Percentiles rank a stretch among this genome's conserved stretches.
Evolutionary conservation across 2,888 invertebrate species (phyloP).

Genomic region (Gerris lacustris): DNA sequence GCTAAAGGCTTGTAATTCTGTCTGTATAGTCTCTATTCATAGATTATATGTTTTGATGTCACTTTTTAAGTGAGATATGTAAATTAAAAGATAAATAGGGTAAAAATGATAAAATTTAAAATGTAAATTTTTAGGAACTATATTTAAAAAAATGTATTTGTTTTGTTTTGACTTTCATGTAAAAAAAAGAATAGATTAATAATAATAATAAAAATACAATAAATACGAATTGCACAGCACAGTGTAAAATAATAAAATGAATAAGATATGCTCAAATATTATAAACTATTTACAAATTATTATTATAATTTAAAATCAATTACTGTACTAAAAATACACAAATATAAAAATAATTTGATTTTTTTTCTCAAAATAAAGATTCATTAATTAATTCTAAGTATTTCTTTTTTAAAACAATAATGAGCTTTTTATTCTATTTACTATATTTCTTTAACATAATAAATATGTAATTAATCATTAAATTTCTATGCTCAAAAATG

Average conservation of each 20-base stretch:
- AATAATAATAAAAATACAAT: not conserved
- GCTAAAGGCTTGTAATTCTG: no score
- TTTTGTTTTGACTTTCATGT: not conserved
- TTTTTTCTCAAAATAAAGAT: not conserved
- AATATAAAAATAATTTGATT: not conserved
- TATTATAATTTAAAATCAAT: no score
- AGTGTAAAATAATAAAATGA: not conserved
- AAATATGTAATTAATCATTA: no score
- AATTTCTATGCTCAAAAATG: no score
- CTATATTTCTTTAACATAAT: not conserved
- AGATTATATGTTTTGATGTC: no score
- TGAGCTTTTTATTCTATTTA: not conserved
- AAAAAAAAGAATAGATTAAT: not conserved
- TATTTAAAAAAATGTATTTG: not conserved
- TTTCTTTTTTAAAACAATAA: not conserved
- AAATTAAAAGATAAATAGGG: no score
- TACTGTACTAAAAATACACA: not conserved
- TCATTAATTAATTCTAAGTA: not conserved
- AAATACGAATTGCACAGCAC: conserved; percentile 1
- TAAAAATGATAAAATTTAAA: not conserved
- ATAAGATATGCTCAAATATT: not conserved
- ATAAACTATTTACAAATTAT: not conserved
- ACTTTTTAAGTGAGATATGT: no score
- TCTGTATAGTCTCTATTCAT: no score
- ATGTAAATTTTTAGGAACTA: not conserved